A percentile compares a stretch with the other conserved stretches of the same genome.
Evolutionary conservation across 2,797 vertebrate species (phyloP).

Genomic region (Premnoplex brunnescens): DNA sequence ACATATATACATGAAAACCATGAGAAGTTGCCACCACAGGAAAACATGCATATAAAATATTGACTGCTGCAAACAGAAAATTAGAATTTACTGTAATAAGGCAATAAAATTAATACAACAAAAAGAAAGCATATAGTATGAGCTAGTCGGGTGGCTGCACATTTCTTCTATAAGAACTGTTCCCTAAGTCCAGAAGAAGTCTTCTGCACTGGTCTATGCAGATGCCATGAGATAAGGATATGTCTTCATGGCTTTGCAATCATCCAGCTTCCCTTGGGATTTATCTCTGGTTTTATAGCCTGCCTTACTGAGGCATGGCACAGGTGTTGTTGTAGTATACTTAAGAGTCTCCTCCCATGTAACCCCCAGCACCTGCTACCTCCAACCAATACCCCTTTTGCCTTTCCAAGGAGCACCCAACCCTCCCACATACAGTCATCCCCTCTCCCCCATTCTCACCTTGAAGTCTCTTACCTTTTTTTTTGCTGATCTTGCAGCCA

Average conservation of each 20-base stretch:
- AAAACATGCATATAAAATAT: neutral
- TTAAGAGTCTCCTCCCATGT: neutral
- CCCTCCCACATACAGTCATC: accelerated
- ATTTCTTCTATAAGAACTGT: neutral
- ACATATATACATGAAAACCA: neutral
- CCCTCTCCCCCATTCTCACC: neutral
- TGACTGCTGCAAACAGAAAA: neutral
- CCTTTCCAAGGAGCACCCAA: neutral
- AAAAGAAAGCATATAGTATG: neutral
- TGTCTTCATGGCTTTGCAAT: neutral
- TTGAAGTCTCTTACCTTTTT: neutral
- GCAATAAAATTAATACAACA: neutral
- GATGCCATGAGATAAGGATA: neutral
- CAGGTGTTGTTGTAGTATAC: neutral
- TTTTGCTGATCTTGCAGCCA: neutral
- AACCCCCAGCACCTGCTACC: neutral
- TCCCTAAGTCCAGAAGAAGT: neutral
- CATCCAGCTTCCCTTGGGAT: neutral
- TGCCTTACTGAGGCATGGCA: neutral
- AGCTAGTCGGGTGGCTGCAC: neutral
- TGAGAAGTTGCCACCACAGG: neutral
- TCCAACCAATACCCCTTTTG: neutral
- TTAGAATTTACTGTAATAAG: neutral
- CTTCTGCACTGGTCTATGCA: neutral
- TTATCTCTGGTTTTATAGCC: neutral